Percentiles rank a stretch among this genome's conserved stretches.
Evolutionary conservation across 2,888 invertebrate species (phyloP).

Genomic region (Cantharis rufa): DNA sequence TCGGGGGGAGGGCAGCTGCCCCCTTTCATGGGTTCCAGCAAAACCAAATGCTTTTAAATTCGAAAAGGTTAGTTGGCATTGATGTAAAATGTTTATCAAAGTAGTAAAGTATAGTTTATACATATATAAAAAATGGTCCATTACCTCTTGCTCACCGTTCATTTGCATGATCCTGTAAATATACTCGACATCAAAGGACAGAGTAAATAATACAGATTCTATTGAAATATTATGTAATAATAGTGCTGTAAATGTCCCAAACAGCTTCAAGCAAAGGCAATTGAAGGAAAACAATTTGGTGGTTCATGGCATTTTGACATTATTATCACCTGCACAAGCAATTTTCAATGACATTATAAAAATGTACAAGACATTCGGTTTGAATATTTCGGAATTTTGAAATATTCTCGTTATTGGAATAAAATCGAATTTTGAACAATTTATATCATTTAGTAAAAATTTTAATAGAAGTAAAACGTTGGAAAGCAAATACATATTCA

Average conservation of each 20-base stretch:
- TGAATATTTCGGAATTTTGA: neutral
- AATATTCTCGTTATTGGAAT: neutral
- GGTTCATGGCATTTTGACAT: neutral
- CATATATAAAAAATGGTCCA: too few species aligned
- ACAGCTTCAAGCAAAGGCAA: too few species aligned
- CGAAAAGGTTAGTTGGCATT: too few species aligned
- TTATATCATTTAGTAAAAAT: neutral
- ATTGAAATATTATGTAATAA: neutral
- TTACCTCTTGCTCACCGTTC: too few species aligned
- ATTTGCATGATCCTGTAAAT: neutral
- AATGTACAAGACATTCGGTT: neutral
- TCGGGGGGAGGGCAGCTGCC: too few species aligned
- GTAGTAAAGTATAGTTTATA: too few species aligned
- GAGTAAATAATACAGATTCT: neutral
- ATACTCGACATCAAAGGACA: neutral
- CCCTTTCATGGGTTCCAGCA: too few species aligned
- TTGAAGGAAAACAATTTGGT: too few species aligned
- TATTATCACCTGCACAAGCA: neutral
- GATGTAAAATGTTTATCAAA: too few species aligned
- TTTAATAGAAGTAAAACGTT: slow-evolving; percentile 2
- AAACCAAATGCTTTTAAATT: too few species aligned
- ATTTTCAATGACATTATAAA: neutral
- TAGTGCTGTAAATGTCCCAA: neutral
- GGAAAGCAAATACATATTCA: neutral
- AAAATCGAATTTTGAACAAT: neutral